phyloP scores from a whole-genome alignment of 2,797 vertebrate species.

The Anas flavirostris region DNA sequence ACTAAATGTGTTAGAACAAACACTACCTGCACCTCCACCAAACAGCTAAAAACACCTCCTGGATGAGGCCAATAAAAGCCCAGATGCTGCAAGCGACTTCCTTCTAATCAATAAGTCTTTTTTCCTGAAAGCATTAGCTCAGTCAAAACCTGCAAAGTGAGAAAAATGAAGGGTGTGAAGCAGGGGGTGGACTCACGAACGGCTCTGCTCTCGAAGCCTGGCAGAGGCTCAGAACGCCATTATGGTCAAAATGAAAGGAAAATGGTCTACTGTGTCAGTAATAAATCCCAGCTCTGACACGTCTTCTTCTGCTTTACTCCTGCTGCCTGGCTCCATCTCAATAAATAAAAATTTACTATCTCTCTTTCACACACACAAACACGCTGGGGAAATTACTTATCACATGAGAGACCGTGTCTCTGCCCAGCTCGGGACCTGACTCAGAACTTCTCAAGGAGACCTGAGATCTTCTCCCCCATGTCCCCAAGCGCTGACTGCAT shows the following conservation, averaged over 20 bases:
- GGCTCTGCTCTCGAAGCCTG: constrained; percentile 31
- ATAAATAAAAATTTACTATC: constrained; percentile 8
- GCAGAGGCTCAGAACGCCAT: constrained; percentile 27
- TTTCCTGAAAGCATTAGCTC: constrained; percentile 63
- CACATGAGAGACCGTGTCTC: background rate
- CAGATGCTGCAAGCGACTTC: constrained; percentile 29
- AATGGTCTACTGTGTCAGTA: background rate
- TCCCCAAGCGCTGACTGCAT: background rate
- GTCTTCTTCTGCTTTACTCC: background rate
- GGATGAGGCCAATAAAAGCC: constrained; percentile 28
- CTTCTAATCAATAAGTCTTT: constrained; percentile 56
- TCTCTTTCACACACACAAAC: background rate
- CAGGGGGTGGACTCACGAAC: background rate
- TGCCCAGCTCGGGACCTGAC: background rate
- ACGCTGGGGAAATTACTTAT: background rate
- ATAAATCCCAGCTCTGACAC: constrained; percentile 37
- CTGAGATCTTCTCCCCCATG: background rate
- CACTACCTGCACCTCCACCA: background rate
- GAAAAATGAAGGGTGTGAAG: constrained; percentile 65
- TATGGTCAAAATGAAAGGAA: constrained; percentile 47
- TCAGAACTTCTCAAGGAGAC: background rate
- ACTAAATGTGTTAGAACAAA: constrained; percentile 48
- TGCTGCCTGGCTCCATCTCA: background rate
- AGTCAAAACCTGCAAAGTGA: constrained; percentile 63
- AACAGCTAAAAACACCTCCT: constrained; percentile 10